Base-by-base conservation (phyloP, 2,113 vertebrate species). In the Noturus placidus region DNA sequence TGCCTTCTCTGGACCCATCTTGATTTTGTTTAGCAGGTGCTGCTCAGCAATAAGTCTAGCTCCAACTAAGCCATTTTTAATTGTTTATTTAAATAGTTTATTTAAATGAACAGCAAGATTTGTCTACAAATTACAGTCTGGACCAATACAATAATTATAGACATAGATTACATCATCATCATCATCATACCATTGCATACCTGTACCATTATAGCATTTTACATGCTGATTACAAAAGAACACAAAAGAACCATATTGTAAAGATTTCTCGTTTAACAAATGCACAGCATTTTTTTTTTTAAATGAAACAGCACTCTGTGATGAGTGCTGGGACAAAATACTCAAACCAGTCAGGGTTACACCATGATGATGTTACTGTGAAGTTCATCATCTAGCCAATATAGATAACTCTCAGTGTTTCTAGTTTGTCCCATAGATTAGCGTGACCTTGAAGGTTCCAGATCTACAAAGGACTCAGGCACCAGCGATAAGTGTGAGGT, bases 121-220 rank as follows among this genome's bases (percentile, higher is more conserved):
- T 52, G 52, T 82, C 56, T 82, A 82, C 79, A 65, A 82, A 42
- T 63, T 65, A 83, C 56, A 82, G 59, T 42, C 57, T 63, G 56
- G 54, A 82, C 57, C 56, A 59, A 82, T 61, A 82, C 81, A 65
- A 83, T 83, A 30, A 67, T 33, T 52, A 83, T 83, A 67, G 82
- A 67, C 82, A 83, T 30, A 83, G 82, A 46, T 25, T 83, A 83
- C 42, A 65, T 65, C 82, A 50, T 83, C 42, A 65, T 65, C 82
- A 50, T 83, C 61, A 83, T 83, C 61, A 83, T 67, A 83, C 61
- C 59, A 30, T 83, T 83, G 82, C 82, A 83, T 83, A 83, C 82
- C 82, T 83, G 82, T 83, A 83, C 59, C 63, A 67, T 83, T 83
- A 83, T 83, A 83, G 82, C 82, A 67, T 67, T 83, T n/a, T 50